These are phyloP conservation scores for Craterocephalus amniculus DNA, from an alignment of 2,797 vertebrate genomes.

Conservation along the genomic window DNA sequence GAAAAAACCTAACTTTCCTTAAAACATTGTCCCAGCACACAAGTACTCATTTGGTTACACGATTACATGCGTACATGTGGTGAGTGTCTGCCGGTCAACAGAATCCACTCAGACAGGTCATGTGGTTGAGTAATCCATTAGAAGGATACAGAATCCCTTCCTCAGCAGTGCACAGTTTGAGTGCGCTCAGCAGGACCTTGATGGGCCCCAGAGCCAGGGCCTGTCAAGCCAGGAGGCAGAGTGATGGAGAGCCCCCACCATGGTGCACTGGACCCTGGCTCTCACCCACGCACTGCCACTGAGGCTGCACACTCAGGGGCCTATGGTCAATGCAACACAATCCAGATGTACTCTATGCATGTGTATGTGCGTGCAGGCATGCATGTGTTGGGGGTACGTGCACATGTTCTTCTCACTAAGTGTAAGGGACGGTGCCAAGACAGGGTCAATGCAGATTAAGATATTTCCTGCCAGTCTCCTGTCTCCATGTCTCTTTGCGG, in stretches of 20 bases:
- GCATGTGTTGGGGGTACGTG: slow-evolving; percentile 16
- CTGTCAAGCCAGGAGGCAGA: slow-evolving; percentile 82
- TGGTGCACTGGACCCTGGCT: slow-evolving; percentile 81
- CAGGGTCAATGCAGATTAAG: slow-evolving; percentile 79
- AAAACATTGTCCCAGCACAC: slow-evolving; percentile 12
- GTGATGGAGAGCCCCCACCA: slow-evolving; percentile 86
- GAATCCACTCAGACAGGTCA: slow-evolving; percentile 83
- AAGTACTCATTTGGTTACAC: neutral
- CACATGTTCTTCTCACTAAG: slow-evolving; percentile 64
- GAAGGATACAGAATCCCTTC: slow-evolving; percentile 81
- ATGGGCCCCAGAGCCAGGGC: slow-evolving; percentile 77
- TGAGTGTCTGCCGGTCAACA: slow-evolving; percentile 76
- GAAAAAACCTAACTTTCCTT: slow-evolving; percentile 16
- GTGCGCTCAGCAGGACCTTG: slow-evolving; percentile 75
- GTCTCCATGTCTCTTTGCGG: slow-evolving; percentile 47
- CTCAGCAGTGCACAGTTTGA: slow-evolving; percentile 80
- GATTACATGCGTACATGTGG: slow-evolving; percentile 33
- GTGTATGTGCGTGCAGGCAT: slow-evolving; percentile 55
- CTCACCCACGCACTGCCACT: slow-evolving; percentile 79
- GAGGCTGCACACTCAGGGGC: slow-evolving; percentile 75
- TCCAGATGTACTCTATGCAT: slow-evolving; percentile 80
- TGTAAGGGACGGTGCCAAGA: slow-evolving; percentile 62
- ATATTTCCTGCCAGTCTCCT: slow-evolving; percentile 78
- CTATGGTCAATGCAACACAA: slow-evolving; percentile 73
- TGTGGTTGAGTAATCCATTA: slow-evolving; percentile 85